Conservation (phyloP, 2,888 invertebrate genomes). For the Metopia argyrocephala region DNA sequence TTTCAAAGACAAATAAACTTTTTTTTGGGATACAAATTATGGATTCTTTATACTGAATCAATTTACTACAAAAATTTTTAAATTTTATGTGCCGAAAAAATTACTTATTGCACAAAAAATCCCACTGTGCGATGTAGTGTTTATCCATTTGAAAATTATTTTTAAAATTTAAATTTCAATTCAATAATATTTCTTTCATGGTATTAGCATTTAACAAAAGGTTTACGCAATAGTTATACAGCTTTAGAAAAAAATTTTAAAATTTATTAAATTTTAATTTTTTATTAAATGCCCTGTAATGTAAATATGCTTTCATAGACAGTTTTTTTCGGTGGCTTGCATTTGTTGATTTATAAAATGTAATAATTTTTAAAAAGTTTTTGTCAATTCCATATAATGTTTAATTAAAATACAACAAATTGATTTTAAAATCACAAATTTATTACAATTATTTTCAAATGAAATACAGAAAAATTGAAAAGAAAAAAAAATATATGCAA, state of each 20-base stretch:
- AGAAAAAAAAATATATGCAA: background rate
- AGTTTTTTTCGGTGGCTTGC: background rate
- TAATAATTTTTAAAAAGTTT: slow-evolving; percentile 7
- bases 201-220: no score
- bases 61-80: no score
- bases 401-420: slow-evolving; percentile 55
- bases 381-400: slow-evolving; percentile 29
- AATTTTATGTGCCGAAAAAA: no score
- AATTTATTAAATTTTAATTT: background rate
- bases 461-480: background rate
- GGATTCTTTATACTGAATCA: no score
- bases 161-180: no score
- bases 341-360: background rate
- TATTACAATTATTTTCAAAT: slow-evolving; percentile 48
- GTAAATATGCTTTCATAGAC: background rate
- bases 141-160: no score
- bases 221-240: no score
- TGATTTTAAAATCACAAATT: slow-evolving; percentile 62
- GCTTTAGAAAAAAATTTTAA: background rate
- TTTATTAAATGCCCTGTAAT: background rate
- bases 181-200: no score
- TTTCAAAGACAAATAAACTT: no score
- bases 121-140: no score
- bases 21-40: no score
- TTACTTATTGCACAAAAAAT: no score